These are phyloP conservation scores for Cathartes aura DNA, from an alignment of 2,113 vertebrate species.

Conservation along the genomic window DNA sequence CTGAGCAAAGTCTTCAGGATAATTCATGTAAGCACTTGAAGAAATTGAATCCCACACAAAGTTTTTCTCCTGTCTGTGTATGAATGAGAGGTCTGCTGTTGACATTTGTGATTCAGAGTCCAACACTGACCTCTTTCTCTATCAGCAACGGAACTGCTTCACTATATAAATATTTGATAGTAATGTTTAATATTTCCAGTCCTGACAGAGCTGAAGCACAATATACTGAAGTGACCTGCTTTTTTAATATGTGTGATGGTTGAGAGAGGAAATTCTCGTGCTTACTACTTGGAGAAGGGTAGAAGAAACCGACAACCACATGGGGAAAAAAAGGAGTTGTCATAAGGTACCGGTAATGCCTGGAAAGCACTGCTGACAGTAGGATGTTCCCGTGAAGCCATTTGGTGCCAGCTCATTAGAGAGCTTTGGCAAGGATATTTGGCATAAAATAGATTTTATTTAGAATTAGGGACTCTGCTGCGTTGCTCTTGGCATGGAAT, in stretches of 20 bases:
- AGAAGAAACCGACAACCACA: background rate
- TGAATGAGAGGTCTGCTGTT: background rate
- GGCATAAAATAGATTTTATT: slow-evolving; percentile 67
- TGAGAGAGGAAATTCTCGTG: slow-evolving; percentile 29
- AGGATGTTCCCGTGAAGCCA: slow-evolving; percentile 33
- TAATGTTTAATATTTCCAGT: background rate
- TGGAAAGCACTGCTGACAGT: slow-evolving; percentile 36
- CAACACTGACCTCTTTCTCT: background rate
- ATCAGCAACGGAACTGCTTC: background rate
- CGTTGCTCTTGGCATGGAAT: slow-evolving; percentile 52
- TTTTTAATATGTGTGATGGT: background rate
- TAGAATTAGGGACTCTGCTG: slow-evolving; percentile 25
- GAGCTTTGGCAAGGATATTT: slow-evolving; percentile 54
- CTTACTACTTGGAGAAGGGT: background rate
- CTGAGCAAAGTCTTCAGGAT: background rate
- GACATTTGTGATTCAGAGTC: background rate
- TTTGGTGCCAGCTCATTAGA: slow-evolving; percentile 67
- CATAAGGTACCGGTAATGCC: background rate
- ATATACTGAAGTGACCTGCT: background rate
- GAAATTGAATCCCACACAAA: background rate
- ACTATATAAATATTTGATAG: background rate
- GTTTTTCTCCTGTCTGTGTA: background rate
- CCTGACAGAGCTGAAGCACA: background rate
- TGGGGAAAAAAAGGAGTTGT: background rate
- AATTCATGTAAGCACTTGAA: background rate